phyloP scores from a whole-genome alignment of 2,113 vertebrate genomes.

The Rhabdornis inornatus region DNA sequence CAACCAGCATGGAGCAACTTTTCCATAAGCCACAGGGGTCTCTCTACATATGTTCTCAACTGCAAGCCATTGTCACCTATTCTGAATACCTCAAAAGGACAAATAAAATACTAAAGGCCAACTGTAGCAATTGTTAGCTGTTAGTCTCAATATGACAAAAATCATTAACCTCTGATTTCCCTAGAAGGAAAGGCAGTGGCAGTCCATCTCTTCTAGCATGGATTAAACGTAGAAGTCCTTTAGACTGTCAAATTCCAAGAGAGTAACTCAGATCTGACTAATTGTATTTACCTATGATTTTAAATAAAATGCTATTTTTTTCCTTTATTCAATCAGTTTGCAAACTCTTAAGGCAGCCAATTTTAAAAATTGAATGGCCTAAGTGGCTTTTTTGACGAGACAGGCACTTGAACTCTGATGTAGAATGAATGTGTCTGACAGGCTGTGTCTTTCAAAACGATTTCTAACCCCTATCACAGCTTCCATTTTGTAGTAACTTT shows the following conservation, averaged over 20 bases:
- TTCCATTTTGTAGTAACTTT: slow-evolving; percentile 29
- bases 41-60: slow-evolving; percentile 99
- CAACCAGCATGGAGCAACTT: slow-evolving; percentile 92
- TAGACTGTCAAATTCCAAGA: neutral
- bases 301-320: neutral
- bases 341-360: neutral
- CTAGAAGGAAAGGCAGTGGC: slow-evolving; percentile 56
- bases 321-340: slow-evolving; percentile 2
- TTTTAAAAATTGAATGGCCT: neutral
- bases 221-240: slow-evolving; percentile 53
- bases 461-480: neutral
- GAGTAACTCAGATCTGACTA: neutral
- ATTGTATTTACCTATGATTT: slow-evolving; percentile 4
- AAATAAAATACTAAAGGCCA: slow-evolving; percentile 86
- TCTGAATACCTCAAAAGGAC: slow-evolving; percentile 96
- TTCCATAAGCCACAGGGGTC: slow-evolving; percentile 93
- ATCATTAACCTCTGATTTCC: slow-evolving; percentile 82
- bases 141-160: slow-evolving; percentile 95
- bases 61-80: slow-evolving; percentile 95
- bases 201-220: slow-evolving; percentile 39
- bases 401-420: slow-evolving; percentile 17
- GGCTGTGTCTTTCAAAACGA: slow-evolving; percentile 8
- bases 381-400: slow-evolving; percentile 11
- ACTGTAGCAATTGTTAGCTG: slow-evolving; percentile 96
- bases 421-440: slow-evolving; percentile 7